Base-by-base conservation (phyloP, 2,888 invertebrate species). In the Microchrysa polita region DNA sequence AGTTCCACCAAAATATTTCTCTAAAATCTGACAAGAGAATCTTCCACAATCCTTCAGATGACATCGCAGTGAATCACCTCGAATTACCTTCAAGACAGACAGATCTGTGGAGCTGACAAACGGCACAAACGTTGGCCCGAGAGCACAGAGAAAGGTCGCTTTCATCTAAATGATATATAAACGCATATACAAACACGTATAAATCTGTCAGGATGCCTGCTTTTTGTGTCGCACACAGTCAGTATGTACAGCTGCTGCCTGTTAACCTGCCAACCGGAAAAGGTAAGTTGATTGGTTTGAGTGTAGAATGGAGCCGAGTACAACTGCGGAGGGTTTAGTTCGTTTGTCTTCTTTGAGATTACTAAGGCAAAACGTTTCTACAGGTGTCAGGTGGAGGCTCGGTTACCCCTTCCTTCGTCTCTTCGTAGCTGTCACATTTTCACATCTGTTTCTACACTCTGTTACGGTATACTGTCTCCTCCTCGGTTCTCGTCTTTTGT, bases 1-100 rank as follows among this genome's bases (percentile, higher is more conserved):
- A 12, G 48, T 12, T 10, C 10, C 16, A 22, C 52, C 65, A 22
- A 67, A 67, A 67, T 52, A 22, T 22, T 48, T 67, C 65, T 48
- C 44, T 22, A 48, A 67, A 67, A 67, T 67, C 65, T 69, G 69
- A 69, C 55, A 55, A 57, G 53, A 57, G 22, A 34, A 57, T 69
- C 57, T 20, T 65, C 57, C 22, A 52, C 69, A 55, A 48, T 20
- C 42, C 23, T 65, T 42, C 69, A 55, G 42, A 40, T 34, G 42
- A 10, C 42, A 40, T 69, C 57, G n/a, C 57, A 69, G 40, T 57
- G 69, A 69, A 69, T 55, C 55, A 69, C 69, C 34, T 40, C 48
- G 65, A 65, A 65, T 65, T 65, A 65, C 44, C 14, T 65, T n/a
- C 9, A 44, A 22, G 65, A 65, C 65, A 65, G 65, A 40, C 65